A percentile compares a stretch with the other conserved stretches of the same genome.
phyloP scores from a whole-genome alignment of 2,888 invertebrate genomes.

The Encarsia formosa region DNA sequence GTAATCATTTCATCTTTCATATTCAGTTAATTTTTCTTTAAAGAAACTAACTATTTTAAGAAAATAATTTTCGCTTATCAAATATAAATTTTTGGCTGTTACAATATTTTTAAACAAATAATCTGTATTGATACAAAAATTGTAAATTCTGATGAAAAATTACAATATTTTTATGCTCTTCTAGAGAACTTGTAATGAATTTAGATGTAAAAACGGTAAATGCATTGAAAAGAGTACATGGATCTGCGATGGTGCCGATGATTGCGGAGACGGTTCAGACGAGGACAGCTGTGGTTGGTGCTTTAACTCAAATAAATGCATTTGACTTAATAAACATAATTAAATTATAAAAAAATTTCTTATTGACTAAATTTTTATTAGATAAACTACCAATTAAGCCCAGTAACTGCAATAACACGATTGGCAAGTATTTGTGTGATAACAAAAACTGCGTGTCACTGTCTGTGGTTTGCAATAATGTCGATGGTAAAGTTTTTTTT shows the following conservation, averaged over 20 bases:
- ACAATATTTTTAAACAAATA: too few species aligned
- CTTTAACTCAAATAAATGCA: too few species aligned
- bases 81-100: too few species aligned
- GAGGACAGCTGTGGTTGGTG: slow-evolving; percentile 54
- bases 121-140: too few species aligned
- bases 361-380: too few species aligned
- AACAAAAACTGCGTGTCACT: slow-evolving; percentile 56
- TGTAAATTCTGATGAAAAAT: neutral
- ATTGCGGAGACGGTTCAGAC: slow-evolving; percentile 65
- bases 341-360: too few species aligned
- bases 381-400: slow-evolving; percentile 3
- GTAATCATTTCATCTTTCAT: too few species aligned
- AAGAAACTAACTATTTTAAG: too few species aligned
- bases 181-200: slow-evolving; percentile 57
- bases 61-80: too few species aligned
- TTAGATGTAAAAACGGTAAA: slow-evolving; percentile 57
- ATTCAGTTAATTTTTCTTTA: too few species aligned
- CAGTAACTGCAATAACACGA: slow-evolving; percentile 12
- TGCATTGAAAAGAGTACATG: slow-evolving; percentile 55
- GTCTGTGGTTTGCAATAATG: slow-evolving; percentile 56
- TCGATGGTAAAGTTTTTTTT: too few species aligned
- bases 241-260: slow-evolving; percentile 56
- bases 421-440: slow-evolving; percentile 53
- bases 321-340: too few species aligned
- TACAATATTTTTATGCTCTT: slow-evolving; percentile 5